Evolutionary conservation across 2,888 invertebrate species (phyloP).

Genomic region (Disparrhopalites patrizii): DNA sequence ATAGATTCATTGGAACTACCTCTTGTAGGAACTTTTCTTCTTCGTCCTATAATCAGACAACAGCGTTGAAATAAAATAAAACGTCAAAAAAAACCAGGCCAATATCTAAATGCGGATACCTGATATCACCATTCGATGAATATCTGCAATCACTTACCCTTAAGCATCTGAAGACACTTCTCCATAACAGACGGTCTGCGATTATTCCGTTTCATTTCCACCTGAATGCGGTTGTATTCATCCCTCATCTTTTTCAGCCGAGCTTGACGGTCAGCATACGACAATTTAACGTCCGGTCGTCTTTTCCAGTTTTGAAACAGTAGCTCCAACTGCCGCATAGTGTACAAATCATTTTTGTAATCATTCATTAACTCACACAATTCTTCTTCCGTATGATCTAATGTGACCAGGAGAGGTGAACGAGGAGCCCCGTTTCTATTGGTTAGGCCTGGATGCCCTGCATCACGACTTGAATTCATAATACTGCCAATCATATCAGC

Average conservation of each 20-base stretch:
- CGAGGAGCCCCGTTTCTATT: too few species aligned
- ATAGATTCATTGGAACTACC: too few species aligned
- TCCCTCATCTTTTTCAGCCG: slow-evolving; percentile 74
- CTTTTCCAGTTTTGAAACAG: slow-evolving; percentile 82
- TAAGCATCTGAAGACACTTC: neutral
- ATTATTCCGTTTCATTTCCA: slow-evolving; percentile 68
- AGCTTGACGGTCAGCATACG: slow-evolving; percentile 72
- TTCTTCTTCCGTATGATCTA: slow-evolving; percentile 58
- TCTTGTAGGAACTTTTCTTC: too few species aligned
- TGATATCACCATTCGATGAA: too few species aligned
- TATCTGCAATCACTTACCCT: too few species aligned
- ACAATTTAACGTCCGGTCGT: slow-evolving; percentile 79
- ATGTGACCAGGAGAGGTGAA: neutral
- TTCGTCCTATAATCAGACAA: too few species aligned
- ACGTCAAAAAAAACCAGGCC: too few species aligned
- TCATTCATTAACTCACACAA: slow-evolving; percentile 81
- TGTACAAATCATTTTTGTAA: slow-evolving; percentile 82
- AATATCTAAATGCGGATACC: too few species aligned
- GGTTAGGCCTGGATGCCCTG: too few species aligned
- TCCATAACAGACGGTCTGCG: slow-evolving; percentile 55
- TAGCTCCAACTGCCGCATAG: slow-evolving; percentile 76
- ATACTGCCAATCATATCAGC: too few species aligned
- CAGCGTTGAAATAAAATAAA: too few species aligned
- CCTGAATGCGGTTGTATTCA: slow-evolving; percentile 77
- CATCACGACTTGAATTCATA: too few species aligned